phyloP scores from a whole-genome alignment of 2,113 vertebrate genomes.

The Istiophorus platypterus region DNA sequence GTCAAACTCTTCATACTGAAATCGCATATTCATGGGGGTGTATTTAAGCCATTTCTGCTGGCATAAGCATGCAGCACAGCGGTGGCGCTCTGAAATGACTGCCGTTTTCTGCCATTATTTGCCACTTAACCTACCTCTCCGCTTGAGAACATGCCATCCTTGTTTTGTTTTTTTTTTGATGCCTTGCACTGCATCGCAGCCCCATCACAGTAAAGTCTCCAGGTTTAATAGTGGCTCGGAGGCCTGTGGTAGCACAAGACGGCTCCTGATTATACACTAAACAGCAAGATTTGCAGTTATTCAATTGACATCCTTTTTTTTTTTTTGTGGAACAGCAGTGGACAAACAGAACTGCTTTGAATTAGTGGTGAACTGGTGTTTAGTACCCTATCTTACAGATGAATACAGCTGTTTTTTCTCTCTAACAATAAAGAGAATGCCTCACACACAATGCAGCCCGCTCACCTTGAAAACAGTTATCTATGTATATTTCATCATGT shows the following conservation, averaged over 20 bases:
- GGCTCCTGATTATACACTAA: conserved; percentile 61
- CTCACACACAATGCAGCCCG: conserved; percentile 20
- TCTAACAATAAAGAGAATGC: conserved; percentile 52
- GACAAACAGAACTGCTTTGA: conserved; percentile 77
- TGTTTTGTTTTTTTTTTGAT: conserved; percentile 76
- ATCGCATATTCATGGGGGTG: conserved; percentile 83
- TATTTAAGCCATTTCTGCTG: conserved; percentile 86
- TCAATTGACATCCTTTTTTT: conserved; percentile 69
- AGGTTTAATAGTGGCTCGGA: conserved; percentile 75
- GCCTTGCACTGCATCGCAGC: conserved; percentile 49
- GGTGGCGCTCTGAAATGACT: conserved; percentile 61
- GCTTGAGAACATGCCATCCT: conserved; percentile 62
- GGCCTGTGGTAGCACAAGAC: conserved; percentile 62
- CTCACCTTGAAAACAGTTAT: conserved; percentile 52
- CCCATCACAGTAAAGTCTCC: conserved; percentile 46
- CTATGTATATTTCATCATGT: conserved; percentile 59
- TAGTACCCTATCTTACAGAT: conserved; percentile 49
- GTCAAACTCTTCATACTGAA: conserved; percentile 78
- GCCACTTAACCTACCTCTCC: conserved; percentile 77
- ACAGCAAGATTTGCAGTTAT: conserved; percentile 76
- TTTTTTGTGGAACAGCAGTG: conserved; percentile 64
- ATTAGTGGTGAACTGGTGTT: conserved; percentile 62
- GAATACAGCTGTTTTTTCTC: conserved; percentile 47
- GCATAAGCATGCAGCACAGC: conserved; percentile 83
- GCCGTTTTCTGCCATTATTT: conserved; percentile 63